Percentiles rank a stretch among this genome's conserved stretches.
Evolutionary conservation across 2,113 vertebrate genomes (phyloP).

Genomic region (Balaenoptera acutorostrata): DNA sequence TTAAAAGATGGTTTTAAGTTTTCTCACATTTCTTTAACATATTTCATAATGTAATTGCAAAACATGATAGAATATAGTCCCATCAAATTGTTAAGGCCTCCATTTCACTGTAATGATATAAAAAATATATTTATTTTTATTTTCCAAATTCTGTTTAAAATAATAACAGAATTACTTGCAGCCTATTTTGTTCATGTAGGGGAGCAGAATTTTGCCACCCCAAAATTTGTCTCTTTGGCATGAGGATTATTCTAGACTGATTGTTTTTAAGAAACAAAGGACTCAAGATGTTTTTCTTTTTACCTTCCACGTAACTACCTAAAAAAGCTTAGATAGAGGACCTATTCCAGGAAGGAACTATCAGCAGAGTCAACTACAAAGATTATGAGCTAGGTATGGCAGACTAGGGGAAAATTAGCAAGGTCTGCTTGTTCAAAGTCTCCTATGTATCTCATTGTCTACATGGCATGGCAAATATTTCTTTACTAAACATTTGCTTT

Average conservation of each 20-base stretch:
- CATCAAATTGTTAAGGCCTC: neutral
- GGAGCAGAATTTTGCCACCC: neutral
- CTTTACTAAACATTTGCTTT: neutral
- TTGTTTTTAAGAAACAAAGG: neutral
- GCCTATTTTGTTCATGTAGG: neutral
- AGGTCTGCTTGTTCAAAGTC: too few species aligned
- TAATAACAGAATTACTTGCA: neutral
- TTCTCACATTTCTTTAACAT: neutral
- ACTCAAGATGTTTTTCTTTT: neutral
- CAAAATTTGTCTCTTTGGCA: neutral
- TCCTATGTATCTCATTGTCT: too few species aligned
- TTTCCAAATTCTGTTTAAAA: neutral
- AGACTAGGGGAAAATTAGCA: too few species aligned
- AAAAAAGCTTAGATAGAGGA: neutral
- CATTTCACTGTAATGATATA: neutral
- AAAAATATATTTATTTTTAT: neutral
- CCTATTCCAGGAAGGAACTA: too few species aligned
- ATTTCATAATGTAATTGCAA: neutral
- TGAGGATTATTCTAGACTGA: neutral
- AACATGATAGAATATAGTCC: neutral
- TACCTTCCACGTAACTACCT: neutral
- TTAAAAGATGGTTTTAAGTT: neutral
- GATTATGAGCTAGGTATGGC: too few species aligned
- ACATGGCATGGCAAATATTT: too few species aligned
- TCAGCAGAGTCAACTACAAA: too few species aligned